These are phyloP conservation scores for Rallus crepitans DNA, from an alignment of 2,797 vertebrate genomes.

Conservation along the genomic window DNA sequence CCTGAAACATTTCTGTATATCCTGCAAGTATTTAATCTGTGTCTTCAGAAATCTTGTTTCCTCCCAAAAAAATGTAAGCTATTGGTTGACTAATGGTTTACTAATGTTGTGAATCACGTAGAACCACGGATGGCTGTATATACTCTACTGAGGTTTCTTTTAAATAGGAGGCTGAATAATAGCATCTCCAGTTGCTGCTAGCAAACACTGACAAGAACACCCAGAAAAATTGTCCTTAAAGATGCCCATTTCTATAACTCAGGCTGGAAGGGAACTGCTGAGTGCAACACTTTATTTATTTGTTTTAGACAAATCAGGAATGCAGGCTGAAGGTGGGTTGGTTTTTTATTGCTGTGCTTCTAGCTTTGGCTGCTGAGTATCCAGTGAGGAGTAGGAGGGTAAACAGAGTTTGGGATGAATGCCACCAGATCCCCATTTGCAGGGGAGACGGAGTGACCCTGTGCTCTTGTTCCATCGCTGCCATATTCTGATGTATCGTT, in stretches of 20 bases:
- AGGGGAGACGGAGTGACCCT: neutral
- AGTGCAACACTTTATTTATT: neutral
- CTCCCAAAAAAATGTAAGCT: neutral
- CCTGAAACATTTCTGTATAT: neutral
- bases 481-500: neutral
- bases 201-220: conserved; percentile 18
- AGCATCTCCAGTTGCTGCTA: neutral
- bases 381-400: neutral
- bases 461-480: neutral
- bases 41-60: conserved; percentile 4
- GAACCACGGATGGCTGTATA: neutral
- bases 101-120: conserved; percentile 37
- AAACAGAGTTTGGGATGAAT: neutral
- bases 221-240: neutral
- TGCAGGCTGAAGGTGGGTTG: neutral
- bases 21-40: neutral
- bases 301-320: neutral
- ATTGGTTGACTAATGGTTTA: neutral
- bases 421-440: neutral
- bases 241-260: neutral
- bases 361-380: neutral
- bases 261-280: neutral
- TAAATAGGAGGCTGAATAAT: conserved; percentile 36
- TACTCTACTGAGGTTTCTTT: neutral
- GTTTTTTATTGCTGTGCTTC: neutral